Conservation (phyloP, 2,797 vertebrate genomes). For the Pangasius larnaudii region DNA sequence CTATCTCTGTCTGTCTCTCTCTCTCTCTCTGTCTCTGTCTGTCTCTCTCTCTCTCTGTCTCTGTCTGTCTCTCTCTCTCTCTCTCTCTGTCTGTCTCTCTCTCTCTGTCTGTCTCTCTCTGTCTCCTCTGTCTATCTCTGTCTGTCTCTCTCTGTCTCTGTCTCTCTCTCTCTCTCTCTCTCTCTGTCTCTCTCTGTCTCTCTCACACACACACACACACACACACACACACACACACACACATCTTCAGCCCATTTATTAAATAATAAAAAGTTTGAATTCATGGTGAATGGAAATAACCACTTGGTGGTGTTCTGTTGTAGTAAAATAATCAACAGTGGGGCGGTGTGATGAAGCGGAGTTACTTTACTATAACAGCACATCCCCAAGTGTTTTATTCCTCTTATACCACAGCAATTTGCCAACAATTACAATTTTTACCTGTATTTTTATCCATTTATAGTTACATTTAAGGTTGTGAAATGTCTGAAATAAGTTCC, state of each 20-base stretch:
- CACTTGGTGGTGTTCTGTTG: not conserved
- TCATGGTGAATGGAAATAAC: not conserved
- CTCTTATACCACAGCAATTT: not conserved
- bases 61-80: not conserved
- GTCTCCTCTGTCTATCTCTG: not conserved
- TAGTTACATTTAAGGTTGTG: not conserved
- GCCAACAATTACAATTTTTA: not conserved
- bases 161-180: not conserved
- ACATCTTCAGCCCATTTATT: not conserved
- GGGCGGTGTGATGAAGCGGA: not conserved
- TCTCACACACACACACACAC: not conserved
- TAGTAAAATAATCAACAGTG: not conserved
- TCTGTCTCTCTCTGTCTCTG: not conserved
- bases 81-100: not conserved
- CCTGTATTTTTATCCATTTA: not conserved
- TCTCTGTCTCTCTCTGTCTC: not conserved
- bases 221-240: too few species aligned
- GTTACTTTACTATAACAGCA: not conserved
- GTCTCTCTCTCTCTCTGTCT: too few species aligned
- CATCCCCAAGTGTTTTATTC: not conserved
- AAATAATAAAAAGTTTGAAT: not conserved
- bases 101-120: not conserved
- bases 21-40: not conserved
- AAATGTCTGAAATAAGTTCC: not conserved
- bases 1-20: not conserved